These are phyloP conservation scores for Calycopis cecrops DNA, from an alignment of 1,140 invertebrate species.

Conservation along the genomic window DNA sequence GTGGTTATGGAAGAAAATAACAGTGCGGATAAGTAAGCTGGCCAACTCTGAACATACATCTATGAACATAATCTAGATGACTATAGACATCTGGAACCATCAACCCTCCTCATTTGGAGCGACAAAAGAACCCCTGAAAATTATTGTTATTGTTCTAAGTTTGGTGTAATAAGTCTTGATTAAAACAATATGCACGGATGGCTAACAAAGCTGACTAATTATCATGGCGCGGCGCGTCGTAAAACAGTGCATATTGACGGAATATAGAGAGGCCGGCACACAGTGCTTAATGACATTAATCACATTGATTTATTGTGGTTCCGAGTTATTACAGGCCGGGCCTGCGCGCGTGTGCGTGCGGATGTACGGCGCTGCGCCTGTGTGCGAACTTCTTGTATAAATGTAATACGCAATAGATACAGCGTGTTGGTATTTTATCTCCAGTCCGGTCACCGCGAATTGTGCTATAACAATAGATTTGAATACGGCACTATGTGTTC, in stretches of 20 bases:
- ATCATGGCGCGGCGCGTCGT: slow-evolving; percentile 68
- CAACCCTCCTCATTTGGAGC: too few relatives aligned
- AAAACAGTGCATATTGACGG: slow-evolving; percentile 75
- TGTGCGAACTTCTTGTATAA: slow-evolving; percentile 59
- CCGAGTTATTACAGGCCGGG: slow-evolving; percentile 74
- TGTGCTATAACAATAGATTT: too few relatives aligned
- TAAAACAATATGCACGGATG: slow-evolving; percentile 54
- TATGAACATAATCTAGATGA: too few relatives aligned
- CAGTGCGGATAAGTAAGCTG: too few relatives aligned
- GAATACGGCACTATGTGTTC: too few relatives aligned
- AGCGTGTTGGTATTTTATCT: slow-evolving; percentile 32
- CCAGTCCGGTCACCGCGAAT: too few relatives aligned
- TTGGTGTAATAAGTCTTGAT: slow-evolving; percentile 36
- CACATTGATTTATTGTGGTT: slow-evolving; percentile 75
- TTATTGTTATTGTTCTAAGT: slow-evolving; percentile 33
- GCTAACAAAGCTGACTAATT: slow-evolving; percentile 74
- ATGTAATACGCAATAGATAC: slow-evolving; percentile 47
- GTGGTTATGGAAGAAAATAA: too few relatives aligned
- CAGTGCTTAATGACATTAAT: slow-evolving; percentile 75
- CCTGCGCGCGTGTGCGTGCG: slow-evolving; percentile 33
- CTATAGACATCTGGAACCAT: too few relatives aligned
- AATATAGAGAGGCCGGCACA: slow-evolving; percentile 74
- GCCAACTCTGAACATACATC: too few relatives aligned
- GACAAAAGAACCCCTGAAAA: too few relatives aligned
- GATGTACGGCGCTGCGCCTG: slow-evolving; percentile 28